Base-by-base conservation (phyloP, 2,888 invertebrate genomes). In the Brassicogethes aeneus region DNA sequence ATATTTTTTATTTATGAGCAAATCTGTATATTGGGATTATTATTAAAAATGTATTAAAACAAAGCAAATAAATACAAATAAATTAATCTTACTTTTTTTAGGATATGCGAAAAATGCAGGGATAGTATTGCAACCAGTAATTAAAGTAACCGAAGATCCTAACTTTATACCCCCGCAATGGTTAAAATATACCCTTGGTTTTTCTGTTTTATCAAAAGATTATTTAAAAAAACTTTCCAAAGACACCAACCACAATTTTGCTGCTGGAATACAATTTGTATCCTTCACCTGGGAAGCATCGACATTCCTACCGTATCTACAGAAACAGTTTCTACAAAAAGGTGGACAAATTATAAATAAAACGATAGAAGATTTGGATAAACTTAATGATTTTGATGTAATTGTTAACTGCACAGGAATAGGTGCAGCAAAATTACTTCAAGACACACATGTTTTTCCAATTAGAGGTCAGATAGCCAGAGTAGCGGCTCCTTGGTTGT, bases 381-480 rank as follows among this genome's bases (percentile, higher is more conserved):
- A 74, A 17, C 40, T 62, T 13, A 52, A 65, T 1, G 54, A 57
- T 12, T 65, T 62, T 54, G 80, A 87, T 58, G 70, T 85, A 1
- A 69, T 91, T n/a, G 73, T 91, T 33, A 90, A 91, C 62, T 91
- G 90, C 52, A 73, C 79, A 1, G 91, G 87, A 2, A 57, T 90
- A 1, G 79, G 78, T 1, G 77, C 89, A 0, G 70, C 70, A 48
- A 48, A 70, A 5, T 61, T 90, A 0, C 72, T 79, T 1, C 70
- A 72, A 1, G 90, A 91, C 69, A 50, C 62, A 0, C 59, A 61
- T 23, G 69, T 86, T 36, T 66, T 67, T 40, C 75, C 90, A 1
- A 75, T 86, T 35, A 73, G 91, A 48, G 90, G 90, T 3, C 90
- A 90, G 68, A 75, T 90, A 29, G 40, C 46, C 3, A 47, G 53